Evolutionary conservation across 2,797 vertebrate species (phyloP).

Genomic region (Epinephelus malabaricus): DNA sequence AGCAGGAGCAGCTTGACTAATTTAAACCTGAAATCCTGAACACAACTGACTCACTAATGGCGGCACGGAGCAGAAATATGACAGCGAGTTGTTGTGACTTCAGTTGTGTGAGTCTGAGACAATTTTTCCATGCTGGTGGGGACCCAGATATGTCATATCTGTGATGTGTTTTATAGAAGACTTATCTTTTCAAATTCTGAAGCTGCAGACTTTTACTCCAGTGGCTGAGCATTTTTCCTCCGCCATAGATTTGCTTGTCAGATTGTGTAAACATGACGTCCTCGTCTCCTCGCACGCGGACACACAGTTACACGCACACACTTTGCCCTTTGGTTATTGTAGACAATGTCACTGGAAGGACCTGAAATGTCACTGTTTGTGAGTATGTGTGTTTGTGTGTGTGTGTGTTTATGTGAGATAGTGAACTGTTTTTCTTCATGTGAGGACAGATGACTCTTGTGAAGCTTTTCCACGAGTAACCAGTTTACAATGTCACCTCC

Average conservation of each 20-base stretch:
- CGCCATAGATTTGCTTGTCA: constrained; percentile 77
- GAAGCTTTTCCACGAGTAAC: not conserved
- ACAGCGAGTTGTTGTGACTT: constrained; percentile 66
- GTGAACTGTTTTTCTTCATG: constrained; percentile 26
- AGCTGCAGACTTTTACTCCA: constrained; percentile 67
- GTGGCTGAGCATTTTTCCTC: constrained; percentile 51
- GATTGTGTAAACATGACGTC: constrained; percentile 74
- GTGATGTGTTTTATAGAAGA: constrained; percentile 60
- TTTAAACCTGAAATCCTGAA: constrained; percentile 64
- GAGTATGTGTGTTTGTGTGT: constrained; percentile 14
- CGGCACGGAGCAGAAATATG: not conserved
- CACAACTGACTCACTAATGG: constrained; percentile 45
- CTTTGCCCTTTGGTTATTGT: constrained; percentile 58
- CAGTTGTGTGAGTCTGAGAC: constrained; percentile 47
- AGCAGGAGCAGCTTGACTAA: constrained; percentile 43
- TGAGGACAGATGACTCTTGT: not conserved
- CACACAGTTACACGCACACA: constrained; percentile 12
- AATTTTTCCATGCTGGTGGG: constrained; percentile 69
- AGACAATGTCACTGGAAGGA: constrained; percentile 51
- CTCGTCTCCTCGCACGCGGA: constrained; percentile 21
- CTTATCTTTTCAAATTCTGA: constrained; percentile 71
- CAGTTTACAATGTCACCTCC: not conserved
- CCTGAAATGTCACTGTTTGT: constrained; percentile 30
- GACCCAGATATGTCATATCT: constrained; percentile 81
- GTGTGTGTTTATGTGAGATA: constrained; percentile 17